Percentiles rank a stretch among this genome's conserved stretches.
Conservation (phyloP, 1,140 invertebrate genomes). For the Penaeus vannamei region DNA sequence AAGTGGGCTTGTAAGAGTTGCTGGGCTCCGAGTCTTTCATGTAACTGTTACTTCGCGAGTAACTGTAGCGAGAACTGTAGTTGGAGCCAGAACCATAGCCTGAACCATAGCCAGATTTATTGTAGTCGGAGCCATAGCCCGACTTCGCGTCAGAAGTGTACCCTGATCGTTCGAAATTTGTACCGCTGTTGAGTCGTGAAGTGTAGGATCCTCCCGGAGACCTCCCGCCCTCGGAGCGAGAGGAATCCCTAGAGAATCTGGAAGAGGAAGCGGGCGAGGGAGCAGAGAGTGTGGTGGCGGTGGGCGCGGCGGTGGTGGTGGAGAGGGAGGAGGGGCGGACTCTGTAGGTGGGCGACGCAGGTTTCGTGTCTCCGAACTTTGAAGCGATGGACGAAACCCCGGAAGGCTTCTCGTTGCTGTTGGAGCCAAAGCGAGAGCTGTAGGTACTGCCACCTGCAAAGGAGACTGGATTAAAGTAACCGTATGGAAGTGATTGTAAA, state of each 20-base stretch:
- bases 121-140: constrained; percentile 66
- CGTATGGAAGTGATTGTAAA: no score
- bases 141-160: constrained; percentile 66
- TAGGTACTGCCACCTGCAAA: constrained; percentile 38
- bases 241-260: constrained; percentile 38
- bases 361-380: constrained; percentile 30
- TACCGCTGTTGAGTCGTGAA: constrained; percentile 49
- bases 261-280: constrained; percentile 34
- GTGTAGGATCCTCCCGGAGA: constrained; percentile 45
- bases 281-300: constrained; percentile 24
- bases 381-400: neutral
- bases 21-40: constrained; percentile 57
- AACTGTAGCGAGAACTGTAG: constrained; percentile 57
- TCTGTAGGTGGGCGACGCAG: constrained; percentile 1
- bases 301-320: neutral
- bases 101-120: constrained; percentile 62
- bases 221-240: constrained; percentile 23
- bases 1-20: constrained; percentile 54
- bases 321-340: constrained; percentile 24
- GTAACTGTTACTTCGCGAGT: constrained; percentile 65
- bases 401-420: neutral
- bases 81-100: constrained; percentile 63
- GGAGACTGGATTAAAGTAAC: neutral
- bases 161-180: constrained; percentile 54
- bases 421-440: neutral